Conservation (phyloP, 2,113 vertebrate species). For the Neopipo cinnamomea region DNA sequence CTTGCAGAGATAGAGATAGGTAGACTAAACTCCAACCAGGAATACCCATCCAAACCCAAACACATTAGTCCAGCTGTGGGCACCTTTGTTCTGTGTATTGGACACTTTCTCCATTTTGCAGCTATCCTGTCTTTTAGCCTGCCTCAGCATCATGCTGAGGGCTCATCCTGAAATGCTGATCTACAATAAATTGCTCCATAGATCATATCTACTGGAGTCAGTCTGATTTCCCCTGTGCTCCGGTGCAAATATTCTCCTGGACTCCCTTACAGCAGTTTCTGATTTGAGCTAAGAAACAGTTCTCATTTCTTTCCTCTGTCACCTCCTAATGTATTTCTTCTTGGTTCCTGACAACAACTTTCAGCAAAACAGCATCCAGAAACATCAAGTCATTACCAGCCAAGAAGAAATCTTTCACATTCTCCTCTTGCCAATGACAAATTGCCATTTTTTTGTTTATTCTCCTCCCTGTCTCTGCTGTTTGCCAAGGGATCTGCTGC, state of each 20-base stretch:
- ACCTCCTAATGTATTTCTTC: background rate
- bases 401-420: slow-evolving; percentile 8
- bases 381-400: background rate
- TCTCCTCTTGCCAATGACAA: background rate
- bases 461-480: background rate
- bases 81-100: background rate
- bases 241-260: background rate
- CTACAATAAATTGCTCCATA: background rate
- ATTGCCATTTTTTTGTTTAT: background rate
- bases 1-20: background rate
- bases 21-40: background rate
- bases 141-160: background rate
- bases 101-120: background rate
- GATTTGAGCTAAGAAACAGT: background rate
- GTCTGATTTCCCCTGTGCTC: background rate
- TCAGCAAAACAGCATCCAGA: background rate
- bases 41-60: background rate
- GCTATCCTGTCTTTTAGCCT: background rate
- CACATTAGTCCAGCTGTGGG: background rate
- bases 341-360: background rate
- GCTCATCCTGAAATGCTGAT: background rate
- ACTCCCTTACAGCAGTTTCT: background rate
- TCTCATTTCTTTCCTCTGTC: background rate
- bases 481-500: background rate
- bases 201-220: background rate